These are phyloP conservation scores for Psophia crepitans DNA, from an alignment of 2,113 vertebrate species.

Conservation along the genomic window DNA sequence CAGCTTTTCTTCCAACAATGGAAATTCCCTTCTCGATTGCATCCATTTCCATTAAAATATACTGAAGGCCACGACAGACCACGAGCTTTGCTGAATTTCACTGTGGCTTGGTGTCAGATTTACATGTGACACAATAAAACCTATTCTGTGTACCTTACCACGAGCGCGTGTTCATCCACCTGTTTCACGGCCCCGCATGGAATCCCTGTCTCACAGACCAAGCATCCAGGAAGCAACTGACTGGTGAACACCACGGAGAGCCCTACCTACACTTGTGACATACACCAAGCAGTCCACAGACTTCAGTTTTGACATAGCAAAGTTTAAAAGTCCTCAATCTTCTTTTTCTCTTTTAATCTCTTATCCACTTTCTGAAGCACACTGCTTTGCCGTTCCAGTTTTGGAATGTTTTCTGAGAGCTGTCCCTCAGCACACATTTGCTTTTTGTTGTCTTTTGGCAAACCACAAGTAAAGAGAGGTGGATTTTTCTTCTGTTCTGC, in stretches of 20 bases:
- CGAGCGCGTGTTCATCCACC: fast-evolving
- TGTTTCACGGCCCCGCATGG: not conserved
- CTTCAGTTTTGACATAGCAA: not conserved
- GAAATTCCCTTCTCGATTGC: not conserved
- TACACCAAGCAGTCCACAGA: not conserved
- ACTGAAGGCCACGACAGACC: not conserved
- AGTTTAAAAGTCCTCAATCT: not conserved
- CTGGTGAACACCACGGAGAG: not conserved
- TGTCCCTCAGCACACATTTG: fast-evolving
- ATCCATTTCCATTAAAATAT: not conserved
- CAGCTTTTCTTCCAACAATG: not conserved
- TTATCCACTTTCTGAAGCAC: not conserved
- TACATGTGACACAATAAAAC: not conserved
- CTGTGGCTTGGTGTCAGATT: not conserved
- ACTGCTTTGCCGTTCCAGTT: not conserved
- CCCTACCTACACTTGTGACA: not conserved
- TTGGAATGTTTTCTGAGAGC: not conserved
- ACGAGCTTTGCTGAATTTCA: not conserved
- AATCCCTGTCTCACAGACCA: not conserved
- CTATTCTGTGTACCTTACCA: not conserved
- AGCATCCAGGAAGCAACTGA: not conserved
- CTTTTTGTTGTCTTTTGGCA: not conserved
- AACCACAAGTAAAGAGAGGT: not conserved
- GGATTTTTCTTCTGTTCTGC: not conserved
- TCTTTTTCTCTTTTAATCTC: not conserved